Percentiles rank a stretch among this genome's conserved stretches.
Conservation (phyloP, 2,113 vertebrate species). For the Malaclemys terrapin region DNA sequence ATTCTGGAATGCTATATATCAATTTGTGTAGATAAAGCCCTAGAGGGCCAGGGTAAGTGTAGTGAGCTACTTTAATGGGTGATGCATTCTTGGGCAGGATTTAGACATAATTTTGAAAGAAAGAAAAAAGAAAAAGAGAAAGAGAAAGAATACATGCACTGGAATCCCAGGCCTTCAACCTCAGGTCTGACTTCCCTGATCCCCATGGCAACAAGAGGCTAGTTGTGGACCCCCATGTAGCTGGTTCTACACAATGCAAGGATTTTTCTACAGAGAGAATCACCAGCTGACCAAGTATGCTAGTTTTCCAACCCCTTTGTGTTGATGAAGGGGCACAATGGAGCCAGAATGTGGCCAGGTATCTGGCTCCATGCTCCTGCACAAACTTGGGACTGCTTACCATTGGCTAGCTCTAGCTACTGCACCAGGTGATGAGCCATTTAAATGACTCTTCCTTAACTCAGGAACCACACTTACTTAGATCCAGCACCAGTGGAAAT, state of each 20-base stretch:
- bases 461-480: neutral
- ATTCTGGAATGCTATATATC: neutral
- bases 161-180: neutral
- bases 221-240: neutral
- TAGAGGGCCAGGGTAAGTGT: neutral
- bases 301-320: neutral
- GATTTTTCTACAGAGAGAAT: neutral
- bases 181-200: no score
- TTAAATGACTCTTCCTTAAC: neutral
- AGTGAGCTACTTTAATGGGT: neutral
- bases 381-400: neutral
- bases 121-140: no score
- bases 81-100: neutral
- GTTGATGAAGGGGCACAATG: neutral
- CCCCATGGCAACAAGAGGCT: neutral
- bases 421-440: neutral
- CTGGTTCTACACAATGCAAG: neutral
- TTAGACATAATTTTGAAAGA: neutral
- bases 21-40: neutral
- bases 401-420: neutral
- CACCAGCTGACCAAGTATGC: neutral
- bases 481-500: neutral
- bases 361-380: neutral
- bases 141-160: no score
- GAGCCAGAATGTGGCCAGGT: neutral